These are phyloP conservation scores for Benitochromis conjunctus DNA, from an alignment of 2,113 vertebrate species.

Conservation along the genomic window DNA sequence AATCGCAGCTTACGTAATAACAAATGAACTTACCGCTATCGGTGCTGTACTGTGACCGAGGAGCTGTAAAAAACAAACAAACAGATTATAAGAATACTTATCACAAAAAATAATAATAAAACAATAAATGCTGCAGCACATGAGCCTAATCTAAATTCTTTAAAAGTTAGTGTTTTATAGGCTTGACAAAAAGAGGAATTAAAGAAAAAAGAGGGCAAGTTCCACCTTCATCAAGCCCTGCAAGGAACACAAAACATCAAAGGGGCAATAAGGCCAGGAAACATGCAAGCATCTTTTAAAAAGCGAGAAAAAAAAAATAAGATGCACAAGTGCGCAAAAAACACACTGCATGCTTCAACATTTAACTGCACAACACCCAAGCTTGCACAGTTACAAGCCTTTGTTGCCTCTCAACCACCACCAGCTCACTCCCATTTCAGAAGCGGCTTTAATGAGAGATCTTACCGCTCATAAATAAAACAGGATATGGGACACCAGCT, in stretches of 20 bases:
- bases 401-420: conserved; percentile 16
- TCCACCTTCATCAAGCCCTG: not conserved
- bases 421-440: conserved; percentile 32
- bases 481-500: conserved; percentile 59
- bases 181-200: not conserved
- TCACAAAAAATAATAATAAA: not conserved
- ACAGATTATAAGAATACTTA: not conserved
- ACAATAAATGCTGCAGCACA: not conserved
- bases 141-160: not conserved
- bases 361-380: conserved; percentile 7
- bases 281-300: not conserved
- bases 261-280: conserved; percentile 9
- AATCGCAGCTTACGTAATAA: not conserved
- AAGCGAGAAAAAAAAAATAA: not conserved
- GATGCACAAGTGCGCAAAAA: not conserved
- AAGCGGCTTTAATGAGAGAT: conserved; percentile 55
- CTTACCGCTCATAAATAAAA: conserved; percentile 71
- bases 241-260: conserved; percentile 37
- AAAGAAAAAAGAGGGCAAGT: not conserved
- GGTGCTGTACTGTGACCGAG: conserved; percentile 81
- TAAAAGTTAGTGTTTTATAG: not conserved
- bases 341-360: not conserved
- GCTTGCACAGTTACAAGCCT: conserved; percentile 2
- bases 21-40: conserved; percentile 83
- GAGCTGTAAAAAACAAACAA: conserved; percentile 75